Base-by-base conservation (phyloP, 2,797 vertebrate species). In the Triplophysa yarkandensis region DNA sequence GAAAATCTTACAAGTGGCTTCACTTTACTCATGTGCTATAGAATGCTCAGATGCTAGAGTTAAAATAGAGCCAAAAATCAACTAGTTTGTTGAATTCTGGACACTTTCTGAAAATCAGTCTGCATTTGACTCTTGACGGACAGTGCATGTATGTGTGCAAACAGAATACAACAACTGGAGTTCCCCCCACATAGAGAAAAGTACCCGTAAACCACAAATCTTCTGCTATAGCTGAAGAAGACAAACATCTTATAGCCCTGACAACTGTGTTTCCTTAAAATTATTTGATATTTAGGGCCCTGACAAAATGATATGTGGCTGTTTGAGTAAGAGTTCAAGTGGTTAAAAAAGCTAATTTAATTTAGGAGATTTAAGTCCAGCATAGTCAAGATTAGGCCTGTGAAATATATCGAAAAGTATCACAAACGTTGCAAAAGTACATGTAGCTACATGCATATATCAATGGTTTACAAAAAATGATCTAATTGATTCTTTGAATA, bases 181-280 rank as follows among this genome's bases (percentile, higher is more conserved):
- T 52, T 11, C 9, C 23, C 48, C 21, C 21, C 46, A 50, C 19
- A 48, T 19, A 7, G 7, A 48, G 88, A 82, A 70, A 76, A 83
- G 86, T 89, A 89, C 88, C 89, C 89, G 89, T 89, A 90, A 4
- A 7, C 67, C 67, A 58, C 54, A 58, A 36, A 70, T 30, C 25
- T 2, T 57, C 54, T 54, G 52, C 36, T 57, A 23, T 30, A 58
- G 52, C 27, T 46, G 14, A 60, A 60, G 41, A 70, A 70, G 68
- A 70, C 68, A 70, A 44, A 58, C 52, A 43, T 21, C 39, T 6
- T n/a, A 41, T 19, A 70, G 68, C 54, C 27, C 39, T 58, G 52
- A 58, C 54, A 36, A n/a, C 7, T 5, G 4, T 8, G n/a, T n/a
- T n/a, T n/a, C n/a, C n/a, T n/a, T n/a, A n/a, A n/a, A n/a, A n/a